Percentiles rank a stretch among this genome's conserved stretches.
phyloP scores from a whole-genome alignment of 2,797 vertebrate species.

The Loriculus beryllinus region DNA sequence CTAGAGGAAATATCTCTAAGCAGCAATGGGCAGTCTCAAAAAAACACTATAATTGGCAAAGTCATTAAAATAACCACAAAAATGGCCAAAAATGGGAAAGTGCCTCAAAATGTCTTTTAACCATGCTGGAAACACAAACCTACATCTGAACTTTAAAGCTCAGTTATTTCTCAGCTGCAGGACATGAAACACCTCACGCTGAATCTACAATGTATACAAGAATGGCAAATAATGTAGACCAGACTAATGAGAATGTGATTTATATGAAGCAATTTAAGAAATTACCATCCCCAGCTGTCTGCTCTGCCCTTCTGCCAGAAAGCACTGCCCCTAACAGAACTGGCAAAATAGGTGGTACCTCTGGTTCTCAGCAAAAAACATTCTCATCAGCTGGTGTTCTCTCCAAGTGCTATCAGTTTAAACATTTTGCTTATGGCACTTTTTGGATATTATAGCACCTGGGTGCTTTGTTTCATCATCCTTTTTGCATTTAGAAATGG shows the following conservation, averaged over 20 bases:
- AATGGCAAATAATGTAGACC: neutral
- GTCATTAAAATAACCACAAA: neutral
- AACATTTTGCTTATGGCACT: neutral
- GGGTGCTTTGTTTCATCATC: neutral
- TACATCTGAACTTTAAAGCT: conserved; percentile 28
- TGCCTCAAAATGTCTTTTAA: neutral
- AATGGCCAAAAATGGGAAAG: neutral
- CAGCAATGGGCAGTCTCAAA: neutral
- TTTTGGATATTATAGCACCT: neutral
- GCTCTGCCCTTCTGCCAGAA: neutral
- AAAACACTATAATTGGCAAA: neutral
- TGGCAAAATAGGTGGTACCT: neutral
- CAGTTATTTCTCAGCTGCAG: neutral
- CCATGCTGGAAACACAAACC: neutral
- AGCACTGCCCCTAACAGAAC: neutral
- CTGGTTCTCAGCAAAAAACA: fast-evolving
- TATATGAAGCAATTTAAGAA: neutral
- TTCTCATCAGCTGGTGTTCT: neutral
- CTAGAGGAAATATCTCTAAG: neutral
- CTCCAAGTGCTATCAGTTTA: neutral
- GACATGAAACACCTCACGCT: neutral
- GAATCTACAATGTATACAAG: neutral
- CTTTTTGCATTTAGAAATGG: neutral
- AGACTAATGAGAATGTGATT: neutral
- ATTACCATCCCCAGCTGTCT: neutral